A percentile compares a stretch with the other conserved stretches of the same genome.
Evolutionary conservation across 2,888 invertebrate species (phyloP).

Genomic region (Ectemnius cavifrons): DNA sequence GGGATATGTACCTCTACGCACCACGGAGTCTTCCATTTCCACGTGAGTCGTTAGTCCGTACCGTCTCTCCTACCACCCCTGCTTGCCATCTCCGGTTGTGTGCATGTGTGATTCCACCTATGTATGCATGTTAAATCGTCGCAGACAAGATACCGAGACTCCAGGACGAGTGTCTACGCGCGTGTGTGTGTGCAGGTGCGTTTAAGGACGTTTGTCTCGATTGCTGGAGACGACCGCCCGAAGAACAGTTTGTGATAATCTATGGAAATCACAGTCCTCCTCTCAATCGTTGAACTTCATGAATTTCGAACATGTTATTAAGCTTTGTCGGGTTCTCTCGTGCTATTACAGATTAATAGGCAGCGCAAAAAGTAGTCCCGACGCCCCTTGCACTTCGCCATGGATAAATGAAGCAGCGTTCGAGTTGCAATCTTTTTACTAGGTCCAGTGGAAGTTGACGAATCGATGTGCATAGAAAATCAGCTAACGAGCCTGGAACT

Average conservation of each 20-base stretch:
- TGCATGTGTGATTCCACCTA: slow-evolving; percentile 14
- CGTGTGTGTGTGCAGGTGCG: slow-evolving; percentile 24
- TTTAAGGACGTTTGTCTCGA: slow-evolving; percentile 65
- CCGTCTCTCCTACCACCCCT: too few relatives aligned
- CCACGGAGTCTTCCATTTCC: slow-evolving; percentile 62
- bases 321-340: neutral
- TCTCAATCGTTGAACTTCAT: slow-evolving; percentile 54
- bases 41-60: slow-evolving; percentile 45
- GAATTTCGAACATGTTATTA: neutral
- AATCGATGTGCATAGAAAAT: too few relatives aligned
- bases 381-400: neutral
- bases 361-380: too few relatives aligned
- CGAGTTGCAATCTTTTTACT: neutral
- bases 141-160: neutral
- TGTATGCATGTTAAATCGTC: slow-evolving; percentile 45
- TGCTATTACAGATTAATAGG: neutral
- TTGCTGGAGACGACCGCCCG: slow-evolving; percentile 57
- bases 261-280: slow-evolving; percentile 64
- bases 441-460: too few relatives aligned
- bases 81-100: slow-evolving; percentile 5
- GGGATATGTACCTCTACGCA: slow-evolving; percentile 63
- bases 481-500: too few relatives aligned
- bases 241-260: slow-evolving; percentile 69
- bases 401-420: slow-evolving; percentile 7
- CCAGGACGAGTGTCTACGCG: slow-evolving; percentile 10